These are phyloP conservation scores for Rhinoderma darwinii DNA, from an alignment of 2,113 vertebrate species.

Conservation along the genomic window DNA sequence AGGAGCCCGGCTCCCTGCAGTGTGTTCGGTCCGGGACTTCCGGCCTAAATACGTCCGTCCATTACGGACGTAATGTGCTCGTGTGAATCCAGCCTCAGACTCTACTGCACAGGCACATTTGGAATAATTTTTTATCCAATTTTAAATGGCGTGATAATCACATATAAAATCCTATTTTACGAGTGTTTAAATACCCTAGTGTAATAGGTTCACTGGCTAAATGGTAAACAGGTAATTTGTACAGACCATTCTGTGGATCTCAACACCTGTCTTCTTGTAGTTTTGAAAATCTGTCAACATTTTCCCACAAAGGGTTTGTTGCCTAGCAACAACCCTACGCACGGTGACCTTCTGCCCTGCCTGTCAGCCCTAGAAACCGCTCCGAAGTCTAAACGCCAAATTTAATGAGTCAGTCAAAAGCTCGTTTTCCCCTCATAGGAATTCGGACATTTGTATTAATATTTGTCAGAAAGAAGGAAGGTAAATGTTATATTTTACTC, in stretches of 20 bases:
- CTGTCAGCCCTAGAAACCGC: conserved; percentile 15
- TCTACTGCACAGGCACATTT: too few relatives aligned
- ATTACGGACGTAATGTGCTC: too few relatives aligned
- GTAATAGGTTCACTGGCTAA: background rate
- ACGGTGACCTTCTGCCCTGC: conserved; percentile 28
- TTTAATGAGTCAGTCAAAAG: conserved; percentile 40
- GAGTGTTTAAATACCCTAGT: background rate
- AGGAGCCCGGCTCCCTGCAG: too few relatives aligned
- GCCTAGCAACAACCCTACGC: conserved; percentile 30
- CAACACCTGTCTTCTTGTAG: conserved; percentile 25
- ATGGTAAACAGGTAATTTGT: conserved; percentile 17
- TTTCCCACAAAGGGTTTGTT: conserved; percentile 22
- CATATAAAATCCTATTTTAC: too few relatives aligned
- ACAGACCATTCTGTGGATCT: background rate
- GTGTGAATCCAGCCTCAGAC: too few relatives aligned
- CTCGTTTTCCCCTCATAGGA: background rate
- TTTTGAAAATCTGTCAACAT: conserved; percentile 17
- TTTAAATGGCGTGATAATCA: too few relatives aligned
- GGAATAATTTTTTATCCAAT: too few relatives aligned
- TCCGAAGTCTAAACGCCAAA: conserved; percentile 8
- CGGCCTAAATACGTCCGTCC: too few relatives aligned
- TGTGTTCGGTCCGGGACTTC: too few relatives aligned
- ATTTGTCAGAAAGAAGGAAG: conserved; percentile 17
- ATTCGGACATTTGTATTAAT: conserved; percentile 41
- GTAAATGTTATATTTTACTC: background rate